These are phyloP conservation scores for Vanacampus margaritifer DNA, from an alignment of 2,113 vertebrate species.

Conservation along the genomic window DNA sequence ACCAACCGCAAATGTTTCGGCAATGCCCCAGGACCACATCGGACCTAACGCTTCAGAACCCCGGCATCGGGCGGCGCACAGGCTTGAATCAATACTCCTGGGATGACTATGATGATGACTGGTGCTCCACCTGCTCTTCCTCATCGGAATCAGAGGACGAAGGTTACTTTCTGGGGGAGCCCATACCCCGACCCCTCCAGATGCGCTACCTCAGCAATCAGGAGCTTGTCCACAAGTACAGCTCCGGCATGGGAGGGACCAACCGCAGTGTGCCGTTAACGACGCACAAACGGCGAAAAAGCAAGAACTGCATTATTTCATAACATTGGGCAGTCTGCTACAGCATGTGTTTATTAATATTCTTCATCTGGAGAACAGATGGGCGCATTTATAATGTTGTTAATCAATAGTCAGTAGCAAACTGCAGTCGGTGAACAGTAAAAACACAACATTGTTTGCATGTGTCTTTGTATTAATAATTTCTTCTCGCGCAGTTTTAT, in stretches of 20 bases:
- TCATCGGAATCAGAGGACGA: slow-evolving; percentile 97
- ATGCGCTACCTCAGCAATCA: slow-evolving; percentile 92
- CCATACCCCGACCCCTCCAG: slow-evolving; percentile 88
- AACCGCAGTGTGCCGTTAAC: slow-evolving; percentile 86
- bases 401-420: slow-evolving; percentile 46
- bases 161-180: slow-evolving; percentile 96
- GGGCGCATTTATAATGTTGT: slow-evolving; percentile 5
- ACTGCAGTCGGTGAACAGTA: slow-evolving; percentile 54
- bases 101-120: slow-evolving; percentile 84
- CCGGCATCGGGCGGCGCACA: slow-evolving; percentile 77
- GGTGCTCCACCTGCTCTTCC: slow-evolving; percentile 97
- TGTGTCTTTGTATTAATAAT: slow-evolving; percentile 53
- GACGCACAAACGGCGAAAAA: slow-evolving; percentile 91
- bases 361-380: slow-evolving; percentile 30
- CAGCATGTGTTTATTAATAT: slow-evolving; percentile 33
- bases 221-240: slow-evolving; percentile 92
- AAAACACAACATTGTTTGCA: slow-evolving; percentile 63
- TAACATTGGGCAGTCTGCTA: slow-evolving; percentile 62
- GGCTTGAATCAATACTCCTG: slow-evolving; percentile 83
- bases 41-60: slow-evolving; percentile 92
- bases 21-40: slow-evolving; percentile 94
- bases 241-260: slow-evolving; percentile 76
- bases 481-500: slow-evolving; percentile 39
- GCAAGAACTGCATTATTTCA: slow-evolving; percentile 98
- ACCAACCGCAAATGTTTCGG: slow-evolving; percentile 79